A percentile compares a stretch with the other conserved stretches of the same genome.
phyloP scores from a whole-genome alignment of 2,797 vertebrate genomes.

The Coluber constrictor region DNA sequence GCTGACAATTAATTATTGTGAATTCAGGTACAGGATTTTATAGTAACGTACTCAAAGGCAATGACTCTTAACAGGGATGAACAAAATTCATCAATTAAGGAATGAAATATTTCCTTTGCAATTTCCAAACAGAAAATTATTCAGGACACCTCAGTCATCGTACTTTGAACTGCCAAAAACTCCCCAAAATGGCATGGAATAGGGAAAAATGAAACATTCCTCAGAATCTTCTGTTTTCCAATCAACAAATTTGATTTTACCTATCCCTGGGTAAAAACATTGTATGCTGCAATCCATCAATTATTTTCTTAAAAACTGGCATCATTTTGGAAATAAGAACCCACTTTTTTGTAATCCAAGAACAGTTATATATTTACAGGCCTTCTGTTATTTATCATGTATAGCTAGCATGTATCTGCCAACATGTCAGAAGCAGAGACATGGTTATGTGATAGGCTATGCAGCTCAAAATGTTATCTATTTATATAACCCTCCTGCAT shows the following conservation, averaged over 20 bases:
- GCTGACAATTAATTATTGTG: neutral
- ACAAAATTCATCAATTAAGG: neutral
- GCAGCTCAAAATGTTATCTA: neutral
- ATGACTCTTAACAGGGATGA: neutral
- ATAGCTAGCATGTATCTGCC: neutral
- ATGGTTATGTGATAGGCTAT: neutral
- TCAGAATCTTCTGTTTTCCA: neutral
- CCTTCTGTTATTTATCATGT: neutral
- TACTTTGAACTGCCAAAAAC: neutral
- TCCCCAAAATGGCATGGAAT: neutral
- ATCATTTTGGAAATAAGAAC: neutral
- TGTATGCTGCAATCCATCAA: neutral
- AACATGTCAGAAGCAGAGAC: neutral
- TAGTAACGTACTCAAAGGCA: neutral
- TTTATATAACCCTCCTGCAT: neutral
- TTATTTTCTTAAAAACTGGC: neutral
- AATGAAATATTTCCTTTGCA: neutral
- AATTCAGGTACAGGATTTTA: neutral
- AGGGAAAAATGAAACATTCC: neutral
- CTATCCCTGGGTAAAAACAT: neutral
- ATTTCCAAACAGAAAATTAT: neutral
- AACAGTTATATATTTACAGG: neutral
- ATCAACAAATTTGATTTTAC: neutral
- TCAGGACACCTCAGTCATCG: neutral
- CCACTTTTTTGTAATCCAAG: neutral